Base-by-base conservation (phyloP, 2,113 vertebrate species). In the Saguinus midas region DNA sequence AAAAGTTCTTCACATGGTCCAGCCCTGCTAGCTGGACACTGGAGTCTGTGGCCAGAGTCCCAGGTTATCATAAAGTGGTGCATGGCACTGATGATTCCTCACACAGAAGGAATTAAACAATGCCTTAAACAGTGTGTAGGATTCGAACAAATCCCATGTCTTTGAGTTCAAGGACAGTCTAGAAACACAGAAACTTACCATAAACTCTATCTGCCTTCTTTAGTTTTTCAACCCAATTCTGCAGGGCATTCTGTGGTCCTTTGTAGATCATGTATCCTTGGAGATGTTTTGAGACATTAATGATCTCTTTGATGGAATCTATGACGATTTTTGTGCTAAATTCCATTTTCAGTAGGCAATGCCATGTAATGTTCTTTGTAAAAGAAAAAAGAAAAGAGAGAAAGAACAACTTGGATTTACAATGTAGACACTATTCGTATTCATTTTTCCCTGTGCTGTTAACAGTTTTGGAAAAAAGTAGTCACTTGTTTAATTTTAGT, bases 21-120 rank as follows among this genome's bases (percentile, higher is more conserved):
- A 45, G 21, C n/a, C 66, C n/a, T 4, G 0, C 0, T 4, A 29
- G 27, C 12, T 12, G 29, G 23, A 58, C 64, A 16, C 8, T 0
- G 0, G 37, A 45, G 20, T 35, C 29, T 61, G 86, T 12, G 43
- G 35, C 52, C 50, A 50, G 66, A 17, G 78, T 52, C 35, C 21
- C 7, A 14, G n/a, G 35, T 6, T 27, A 29, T 7, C 66, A 10
- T 27, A 37, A 83, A 83, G 10, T 1, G 20, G 20, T 14, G 6
- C n/a, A 89, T n/a, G 40, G n/a, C 35, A 21, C 4, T 0, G 9
- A 58, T 7, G 18, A 50, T 6, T 27, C 35, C 2, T 35, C 66
- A 52, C 0, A 20, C 5, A 21, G 35, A 5, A 64, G 48, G 57
- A 10, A 3, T 48, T 43, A 29, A 35, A 27, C 4, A 0, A 2